phyloP scores from a whole-genome alignment of 2,797 vertebrate genomes.

The Ataeniobius toweri region DNA sequence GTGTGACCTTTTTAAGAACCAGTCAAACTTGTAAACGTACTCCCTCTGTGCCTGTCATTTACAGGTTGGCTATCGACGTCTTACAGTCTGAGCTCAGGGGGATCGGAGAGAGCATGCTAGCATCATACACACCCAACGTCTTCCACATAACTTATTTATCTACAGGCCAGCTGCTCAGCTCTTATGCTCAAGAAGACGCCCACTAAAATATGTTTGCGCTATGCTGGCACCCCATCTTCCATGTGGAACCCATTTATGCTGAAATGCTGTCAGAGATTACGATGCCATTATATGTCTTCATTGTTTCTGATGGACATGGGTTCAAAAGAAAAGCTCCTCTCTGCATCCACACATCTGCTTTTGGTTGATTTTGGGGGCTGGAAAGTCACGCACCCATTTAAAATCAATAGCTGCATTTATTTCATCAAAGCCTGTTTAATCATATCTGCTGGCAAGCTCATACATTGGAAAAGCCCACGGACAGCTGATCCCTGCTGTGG shows the following conservation, averaged over 20 bases:
- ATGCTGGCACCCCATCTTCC: constrained; percentile 12
- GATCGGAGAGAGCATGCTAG: constrained; percentile 33
- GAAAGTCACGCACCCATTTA: constrained; percentile 37
- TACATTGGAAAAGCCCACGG: constrained; percentile 26
- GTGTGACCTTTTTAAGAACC: constrained; percentile 84
- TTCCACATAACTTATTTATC: not conserved
- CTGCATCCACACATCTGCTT: constrained; percentile 47
- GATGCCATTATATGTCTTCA: constrained; percentile 18
- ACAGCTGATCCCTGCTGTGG: constrained; percentile 36
- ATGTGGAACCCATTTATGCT: constrained; percentile 56
- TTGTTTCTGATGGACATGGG: constrained; percentile 35
- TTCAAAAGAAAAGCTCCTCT: constrained; percentile 29
- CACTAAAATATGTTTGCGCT: constrained; percentile 26
- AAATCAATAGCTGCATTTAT: constrained; percentile 48
- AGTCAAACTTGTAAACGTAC: constrained; percentile 80
- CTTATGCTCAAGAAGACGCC: constrained; percentile 22
- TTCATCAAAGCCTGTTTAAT: constrained; percentile 37
- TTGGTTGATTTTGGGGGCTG: constrained; percentile 21
- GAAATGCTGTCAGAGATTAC: constrained; percentile 32
- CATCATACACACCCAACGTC: constrained; percentile 35
- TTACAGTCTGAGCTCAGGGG: constrained; percentile 59
- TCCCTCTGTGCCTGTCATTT: constrained; percentile 86
- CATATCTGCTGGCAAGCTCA: constrained; percentile 26
- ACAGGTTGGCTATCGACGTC: constrained; percentile 81
- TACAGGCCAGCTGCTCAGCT: constrained; percentile 10